A percentile compares a stretch with the other conserved stretches of the same genome.
These are phyloP conservation scores for Thereva unica DNA, from an alignment of 2,888 invertebrate species.

Conservation along the genomic window DNA sequence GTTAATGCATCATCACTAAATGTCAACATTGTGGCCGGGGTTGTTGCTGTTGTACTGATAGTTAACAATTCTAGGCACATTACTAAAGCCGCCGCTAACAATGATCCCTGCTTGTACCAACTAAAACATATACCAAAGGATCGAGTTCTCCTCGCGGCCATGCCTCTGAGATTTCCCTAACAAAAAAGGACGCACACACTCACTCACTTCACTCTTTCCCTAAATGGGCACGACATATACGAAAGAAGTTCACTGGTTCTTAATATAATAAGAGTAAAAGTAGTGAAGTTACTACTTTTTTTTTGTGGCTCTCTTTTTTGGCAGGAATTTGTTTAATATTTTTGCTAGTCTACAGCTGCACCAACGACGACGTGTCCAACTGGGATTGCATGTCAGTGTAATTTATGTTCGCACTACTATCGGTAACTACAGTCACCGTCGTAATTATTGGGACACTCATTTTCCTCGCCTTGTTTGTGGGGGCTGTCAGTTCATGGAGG, in stretches of 20 bases:
- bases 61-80: slow-evolving; percentile 41
- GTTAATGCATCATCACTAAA: slow-evolving; percentile 45
- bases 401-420: slow-evolving; percentile 22
- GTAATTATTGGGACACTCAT: slow-evolving; percentile 33
- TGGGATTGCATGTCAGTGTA: slow-evolving; percentile 25
- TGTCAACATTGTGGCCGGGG: slow-evolving; percentile 39
- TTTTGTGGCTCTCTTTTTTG: neutral
- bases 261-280: no score
- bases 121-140: slow-evolving; percentile 40
- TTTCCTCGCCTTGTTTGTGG: slow-evolving; percentile 5
- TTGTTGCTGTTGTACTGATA: slow-evolving; percentile 30
- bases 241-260: no score
- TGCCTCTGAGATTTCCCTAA: slow-evolving; percentile 42
- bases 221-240: neutral
- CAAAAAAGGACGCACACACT: neutral
- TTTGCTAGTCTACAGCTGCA: slow-evolving; percentile 12
- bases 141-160: slow-evolving; percentile 49
- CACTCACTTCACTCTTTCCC: slow-evolving; percentile 1
- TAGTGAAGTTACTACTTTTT: neutral
- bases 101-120: slow-evolving; percentile 1
- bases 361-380: slow-evolving; percentile 16
- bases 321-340: slow-evolving; percentile 5
- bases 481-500: neutral
- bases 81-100: slow-evolving; percentile 47
- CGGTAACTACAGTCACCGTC: slow-evolving; percentile 34